These are phyloP conservation scores for Hyppa rectilinea DNA, from an alignment of 2,888 invertebrate species.

Conservation along the genomic window DNA sequence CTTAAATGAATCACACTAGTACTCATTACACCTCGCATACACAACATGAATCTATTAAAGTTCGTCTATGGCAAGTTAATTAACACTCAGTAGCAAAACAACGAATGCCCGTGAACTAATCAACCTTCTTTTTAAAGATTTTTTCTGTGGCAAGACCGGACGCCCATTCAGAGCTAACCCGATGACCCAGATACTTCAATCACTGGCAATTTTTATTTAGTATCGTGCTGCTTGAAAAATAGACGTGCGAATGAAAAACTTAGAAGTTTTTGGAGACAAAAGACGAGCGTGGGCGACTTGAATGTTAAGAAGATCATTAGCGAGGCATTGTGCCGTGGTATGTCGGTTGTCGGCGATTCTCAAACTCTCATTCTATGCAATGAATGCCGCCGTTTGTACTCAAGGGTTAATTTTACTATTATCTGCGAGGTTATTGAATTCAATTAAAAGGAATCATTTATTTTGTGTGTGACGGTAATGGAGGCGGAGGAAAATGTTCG, in stretches of 20 bases:
- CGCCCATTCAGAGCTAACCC: conserved; percentile 77
- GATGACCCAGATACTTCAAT: conserved; percentile 87
- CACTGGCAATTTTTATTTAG: conserved; percentile 77
- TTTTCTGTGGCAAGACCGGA: conserved; percentile 75
- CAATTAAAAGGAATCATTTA: conserved; percentile 60
- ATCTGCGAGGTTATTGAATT: conserved; percentile 66
- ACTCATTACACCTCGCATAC: conserved; percentile 25
- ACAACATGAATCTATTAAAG: conserved; percentile 51
- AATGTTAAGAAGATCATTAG: conserved; percentile 90
- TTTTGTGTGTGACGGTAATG: conserved; percentile 54
- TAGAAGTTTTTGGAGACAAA: conserved; percentile 86
- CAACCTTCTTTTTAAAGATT: conserved; percentile 74
- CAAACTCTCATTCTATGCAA: conserved; percentile 74
- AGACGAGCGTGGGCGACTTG: conserved; percentile 86
- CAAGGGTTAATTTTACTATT: conserved; percentile 66
- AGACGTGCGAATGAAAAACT: conserved; percentile 84
- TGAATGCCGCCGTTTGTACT: conserved; percentile 55
- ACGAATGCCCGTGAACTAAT: conserved; percentile 78
- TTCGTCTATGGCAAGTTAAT: conserved; percentile 71
- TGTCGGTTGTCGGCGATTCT: conserved; percentile 73
- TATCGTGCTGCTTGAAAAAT: conserved; percentile 88
- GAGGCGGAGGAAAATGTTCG: conserved; percentile 42
- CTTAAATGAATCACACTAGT: conserved; percentile 3
- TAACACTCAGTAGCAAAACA: conserved; percentile 78
- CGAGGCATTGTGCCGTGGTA: conserved; percentile 79